A percentile compares a stretch with the other conserved stretches of the same genome.
Evolutionary conservation across 2,113 vertebrate genomes (phyloP).

Genomic region (Siniperca chuatsi): DNA sequence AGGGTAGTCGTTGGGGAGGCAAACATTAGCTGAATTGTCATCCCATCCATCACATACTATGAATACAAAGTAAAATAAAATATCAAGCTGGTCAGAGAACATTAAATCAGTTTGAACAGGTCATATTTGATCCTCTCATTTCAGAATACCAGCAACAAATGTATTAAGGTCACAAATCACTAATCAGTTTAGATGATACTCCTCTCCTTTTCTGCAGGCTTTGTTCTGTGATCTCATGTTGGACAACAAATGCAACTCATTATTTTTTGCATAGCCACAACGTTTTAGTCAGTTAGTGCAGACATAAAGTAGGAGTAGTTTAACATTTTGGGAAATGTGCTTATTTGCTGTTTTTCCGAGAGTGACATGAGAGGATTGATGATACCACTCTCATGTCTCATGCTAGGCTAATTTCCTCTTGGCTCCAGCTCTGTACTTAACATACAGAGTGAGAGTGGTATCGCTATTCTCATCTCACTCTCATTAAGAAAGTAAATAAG

Average conservation of each 20-base stretch:
- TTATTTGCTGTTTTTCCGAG: neutral
- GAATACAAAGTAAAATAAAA: constrained; percentile 10
- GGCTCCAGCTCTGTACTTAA: too few relatives aligned
- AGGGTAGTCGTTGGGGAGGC: neutral
- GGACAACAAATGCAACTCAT: neutral
- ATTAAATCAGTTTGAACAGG: neutral
- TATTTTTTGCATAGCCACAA: neutral
- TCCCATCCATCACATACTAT: constrained; percentile 1
- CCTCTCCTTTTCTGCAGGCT: neutral
- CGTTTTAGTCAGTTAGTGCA: neutral
- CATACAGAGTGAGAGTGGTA: too few relatives aligned
- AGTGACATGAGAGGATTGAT: neutral
- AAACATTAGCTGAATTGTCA: constrained; percentile 5
- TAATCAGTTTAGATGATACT: neutral
- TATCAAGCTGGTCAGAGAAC: constrained; percentile 8
- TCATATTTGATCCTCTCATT: constrained; percentile 3
- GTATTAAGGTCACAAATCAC: constrained; percentile 42
- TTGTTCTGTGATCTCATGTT: constrained; percentile 6
- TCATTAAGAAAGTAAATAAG: too few relatives aligned
- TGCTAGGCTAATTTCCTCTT: too few relatives aligned
- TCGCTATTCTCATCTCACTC: too few relatives aligned
- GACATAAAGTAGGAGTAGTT: neutral
- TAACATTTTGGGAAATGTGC: neutral
- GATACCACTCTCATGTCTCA: neutral
- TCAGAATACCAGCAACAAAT: constrained; percentile 20